A percentile compares a stretch with the other conserved stretches of the same genome.
Evolutionary conservation across 2,797 vertebrate genomes (phyloP).

Genomic region (Astyanax mexicanus): DNA sequence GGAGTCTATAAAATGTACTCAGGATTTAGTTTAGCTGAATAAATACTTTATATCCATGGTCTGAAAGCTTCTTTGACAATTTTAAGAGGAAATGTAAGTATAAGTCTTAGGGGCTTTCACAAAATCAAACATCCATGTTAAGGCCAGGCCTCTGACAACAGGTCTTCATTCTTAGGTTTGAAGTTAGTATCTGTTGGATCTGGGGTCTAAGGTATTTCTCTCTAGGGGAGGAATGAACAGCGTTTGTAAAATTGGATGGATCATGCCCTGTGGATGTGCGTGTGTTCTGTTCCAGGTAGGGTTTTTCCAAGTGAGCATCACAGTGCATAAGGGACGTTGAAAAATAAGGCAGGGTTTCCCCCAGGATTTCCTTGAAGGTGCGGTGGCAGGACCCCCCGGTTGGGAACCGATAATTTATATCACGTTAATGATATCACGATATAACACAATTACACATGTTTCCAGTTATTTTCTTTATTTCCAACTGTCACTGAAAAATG

Average conservation of each 20-base stretch:
- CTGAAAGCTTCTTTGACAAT: background rate
- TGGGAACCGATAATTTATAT: too few species aligned
- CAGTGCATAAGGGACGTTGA: too few species aligned
- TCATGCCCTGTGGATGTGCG: background rate
- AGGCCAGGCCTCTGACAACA: background rate
- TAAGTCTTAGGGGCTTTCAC: constrained; percentile 10
- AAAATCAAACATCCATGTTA: background rate
- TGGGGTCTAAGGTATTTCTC: background rate
- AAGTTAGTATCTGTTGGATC: background rate
- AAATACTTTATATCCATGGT: constrained; percentile 46
- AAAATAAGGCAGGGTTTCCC: too few species aligned
- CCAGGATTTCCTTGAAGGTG: too few species aligned
- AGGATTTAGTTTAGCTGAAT: constrained; percentile 24
- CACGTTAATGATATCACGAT: too few species aligned
- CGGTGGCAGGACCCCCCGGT: too few species aligned
- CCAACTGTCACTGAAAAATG: too few species aligned
- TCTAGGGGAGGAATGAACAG: background rate
- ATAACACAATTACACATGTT: too few species aligned
- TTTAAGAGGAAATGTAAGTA: constrained; percentile 11
- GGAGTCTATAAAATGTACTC: constrained; percentile 25
- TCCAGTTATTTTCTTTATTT: too few species aligned
- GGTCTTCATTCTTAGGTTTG: background rate
- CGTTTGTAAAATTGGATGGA: background rate
- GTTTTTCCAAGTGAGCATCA: too few species aligned
- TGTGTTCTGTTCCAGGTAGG: too few species aligned